Evolutionary conservation across 1,140 invertebrate species (phyloP).

Genomic region (Hyposmocoma kahamanoa): DNA sequence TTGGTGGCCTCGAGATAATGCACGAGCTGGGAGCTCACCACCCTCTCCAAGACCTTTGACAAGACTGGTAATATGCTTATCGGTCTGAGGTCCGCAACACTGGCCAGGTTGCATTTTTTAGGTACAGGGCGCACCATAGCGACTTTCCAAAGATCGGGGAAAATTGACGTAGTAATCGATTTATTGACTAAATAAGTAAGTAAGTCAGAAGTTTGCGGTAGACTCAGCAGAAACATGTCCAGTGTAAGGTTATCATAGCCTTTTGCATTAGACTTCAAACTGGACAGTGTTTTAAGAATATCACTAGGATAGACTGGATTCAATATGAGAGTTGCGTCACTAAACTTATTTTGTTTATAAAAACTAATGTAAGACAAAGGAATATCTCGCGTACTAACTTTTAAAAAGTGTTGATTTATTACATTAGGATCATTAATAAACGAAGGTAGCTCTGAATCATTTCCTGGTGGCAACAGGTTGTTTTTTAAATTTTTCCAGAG

Average conservation of each 20-base stretch:
- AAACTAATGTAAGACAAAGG: background rate
- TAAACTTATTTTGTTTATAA: background rate
- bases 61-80: constrained; percentile 3
- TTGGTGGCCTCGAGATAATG: background rate
- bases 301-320: background rate
- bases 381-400: background rate
- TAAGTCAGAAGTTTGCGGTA: background rate
- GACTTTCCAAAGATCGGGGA: constrained; percentile 7
- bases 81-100: constrained; percentile 1
- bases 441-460: background rate
- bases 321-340: background rate
- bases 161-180: constrained; percentile 2
- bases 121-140: constrained; percentile 6
- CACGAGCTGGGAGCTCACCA: background rate
- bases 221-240: constrained; percentile 8
- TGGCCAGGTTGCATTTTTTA: constrained; percentile 2
- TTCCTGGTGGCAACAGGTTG: background rate
- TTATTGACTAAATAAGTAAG: constrained; percentile 8
- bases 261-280: background rate
- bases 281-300: background rate
- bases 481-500: constrained; percentile 8
- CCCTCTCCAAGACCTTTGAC: constrained; percentile 3
- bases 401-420: background rate
- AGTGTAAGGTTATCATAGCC: constrained; percentile 6
- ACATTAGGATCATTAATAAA: background rate